phyloP scores from a whole-genome alignment of 2,888 invertebrate genomes.

The Eurytoma adleriae region DNA sequence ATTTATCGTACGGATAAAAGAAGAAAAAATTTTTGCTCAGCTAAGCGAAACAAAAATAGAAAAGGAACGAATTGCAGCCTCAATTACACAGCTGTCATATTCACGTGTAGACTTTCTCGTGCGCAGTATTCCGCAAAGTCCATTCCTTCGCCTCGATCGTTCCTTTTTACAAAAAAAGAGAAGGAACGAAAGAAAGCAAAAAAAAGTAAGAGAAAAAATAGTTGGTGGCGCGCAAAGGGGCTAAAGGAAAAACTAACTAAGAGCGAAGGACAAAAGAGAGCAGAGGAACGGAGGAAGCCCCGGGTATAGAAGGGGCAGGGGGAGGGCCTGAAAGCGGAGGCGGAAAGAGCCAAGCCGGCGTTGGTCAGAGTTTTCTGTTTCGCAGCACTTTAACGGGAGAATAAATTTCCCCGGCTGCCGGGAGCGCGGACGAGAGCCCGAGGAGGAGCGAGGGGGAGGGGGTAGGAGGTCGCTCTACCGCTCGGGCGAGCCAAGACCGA shows the following conservation, averaged over 20 bases:
- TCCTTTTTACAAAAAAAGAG: not conserved
- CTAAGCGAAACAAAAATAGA: too few species aligned
- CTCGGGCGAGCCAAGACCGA: constrained; percentile 40
- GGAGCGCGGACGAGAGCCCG: not conserved
- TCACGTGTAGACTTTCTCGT: not conserved
- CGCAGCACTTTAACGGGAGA: constrained; percentile 70
- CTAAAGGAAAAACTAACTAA: constrained; percentile 52
- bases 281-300: constrained; percentile 35
- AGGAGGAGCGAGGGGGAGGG: constrained; percentile 2
- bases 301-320: constrained; percentile 15
- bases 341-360: constrained; percentile 54
- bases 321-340: not conserved
- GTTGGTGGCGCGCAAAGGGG: constrained; percentile 27
- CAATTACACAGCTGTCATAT: constrained; percentile 42
- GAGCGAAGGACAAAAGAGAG: constrained; percentile 50
- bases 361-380: constrained; percentile 67
- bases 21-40: too few species aligned
- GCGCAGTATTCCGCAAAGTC: constrained; percentile 1
- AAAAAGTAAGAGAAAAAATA: constrained; percentile 35
- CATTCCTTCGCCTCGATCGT: not conserved
- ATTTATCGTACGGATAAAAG: too few species aligned
- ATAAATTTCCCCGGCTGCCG: constrained; percentile 65
- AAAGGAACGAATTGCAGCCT: constrained; percentile 5
- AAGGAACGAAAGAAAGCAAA: not conserved
- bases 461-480: constrained; percentile 6